Base-by-base conservation (phyloP, 2,888 invertebrate genomes). In the Apotomis betuletana region DNA sequence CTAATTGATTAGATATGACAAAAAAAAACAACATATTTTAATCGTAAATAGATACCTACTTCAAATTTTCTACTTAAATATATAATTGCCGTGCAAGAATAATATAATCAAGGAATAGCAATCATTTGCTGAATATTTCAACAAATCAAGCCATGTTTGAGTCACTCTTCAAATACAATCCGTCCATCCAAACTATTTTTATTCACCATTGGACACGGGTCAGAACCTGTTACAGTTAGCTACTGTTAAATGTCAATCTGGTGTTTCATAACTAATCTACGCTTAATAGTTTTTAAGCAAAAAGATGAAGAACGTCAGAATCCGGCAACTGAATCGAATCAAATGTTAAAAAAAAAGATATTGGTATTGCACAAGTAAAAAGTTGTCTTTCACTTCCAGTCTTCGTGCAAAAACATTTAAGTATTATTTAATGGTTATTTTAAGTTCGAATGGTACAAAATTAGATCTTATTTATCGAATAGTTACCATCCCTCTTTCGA, bases 251-350 rank as follows among this genome's bases (percentile, higher is more conserved):
- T 67, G 67, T 67, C 61, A 71, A 54, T 54, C 64, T 64, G 51
- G 62, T 67, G 62, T 72, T 72, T 72, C 71, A 67, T 67, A 72
- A 72, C 55, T 52, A 62, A 71, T 67, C 67, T 38, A 57, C 61
- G 41, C 49, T 65, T 62, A 67, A 72, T 58, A 58, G 67, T 72
- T 58, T 72, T 72, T 51, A 61, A 46, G 15, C 51, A 60, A 72
- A 62, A 52, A 55, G 36, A 58, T 57, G 62, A 68, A 59, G 62
- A 54, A 52, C 67, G 58, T 15, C 57, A 27, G 63, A 62, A 54
- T 55, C 62, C 68, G 27, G 38, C 52, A 12, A 51, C 52, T 46
- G 67, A 58, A 38, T 59, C 72, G 67, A 72, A 72, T 72, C 36
- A 41, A 3, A 58, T 44, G 38, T 52, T 27, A 44, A 62, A 72